A percentile compares a stretch with the other conserved stretches of the same genome.
Conservation (phyloP, 2,888 invertebrate species). For the Idaea aversata region DNA sequence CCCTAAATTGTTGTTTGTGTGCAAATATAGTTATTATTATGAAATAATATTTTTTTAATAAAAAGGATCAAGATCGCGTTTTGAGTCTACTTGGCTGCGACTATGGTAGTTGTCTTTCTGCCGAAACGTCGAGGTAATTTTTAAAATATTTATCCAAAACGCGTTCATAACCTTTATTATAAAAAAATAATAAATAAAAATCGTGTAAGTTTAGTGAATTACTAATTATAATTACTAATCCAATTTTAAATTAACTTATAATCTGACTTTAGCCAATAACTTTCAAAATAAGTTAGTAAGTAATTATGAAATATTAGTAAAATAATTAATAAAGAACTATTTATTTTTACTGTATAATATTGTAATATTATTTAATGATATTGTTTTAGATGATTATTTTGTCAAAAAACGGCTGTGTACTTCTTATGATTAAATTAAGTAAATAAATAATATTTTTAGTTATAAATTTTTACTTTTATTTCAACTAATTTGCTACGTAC, state of each 20-base stretch:
- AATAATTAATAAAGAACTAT: slow-evolving; percentile 10
- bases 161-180: too few relatives aligned
- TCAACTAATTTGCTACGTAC: neutral
- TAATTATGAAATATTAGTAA: neutral
- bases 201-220: neutral
- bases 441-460: slow-evolving; percentile 38
- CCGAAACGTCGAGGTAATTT: too few relatives aligned
- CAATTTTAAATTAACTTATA: neutral
- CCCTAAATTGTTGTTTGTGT: too few relatives aligned
- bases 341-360: slow-evolving; percentile 15
- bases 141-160: too few relatives aligned
- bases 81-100: too few relatives aligned
- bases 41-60: too few relatives aligned
- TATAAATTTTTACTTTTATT: slow-evolving; percentile 3
- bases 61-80: too few relatives aligned
- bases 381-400: slow-evolving; percentile 25
- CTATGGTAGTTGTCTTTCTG: too few relatives aligned
- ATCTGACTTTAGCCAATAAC: neutral
- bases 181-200: too few relatives aligned
- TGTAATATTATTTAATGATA: slow-evolving; percentile 9
- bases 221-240: neutral
- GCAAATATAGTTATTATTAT: too few relatives aligned
- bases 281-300: neutral
- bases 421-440: slow-evolving; percentile 55
- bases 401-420: slow-evolving; percentile 74